Conservation (phyloP, 2,113 vertebrate species). For the Brachypodius melanocephalos region DNA sequence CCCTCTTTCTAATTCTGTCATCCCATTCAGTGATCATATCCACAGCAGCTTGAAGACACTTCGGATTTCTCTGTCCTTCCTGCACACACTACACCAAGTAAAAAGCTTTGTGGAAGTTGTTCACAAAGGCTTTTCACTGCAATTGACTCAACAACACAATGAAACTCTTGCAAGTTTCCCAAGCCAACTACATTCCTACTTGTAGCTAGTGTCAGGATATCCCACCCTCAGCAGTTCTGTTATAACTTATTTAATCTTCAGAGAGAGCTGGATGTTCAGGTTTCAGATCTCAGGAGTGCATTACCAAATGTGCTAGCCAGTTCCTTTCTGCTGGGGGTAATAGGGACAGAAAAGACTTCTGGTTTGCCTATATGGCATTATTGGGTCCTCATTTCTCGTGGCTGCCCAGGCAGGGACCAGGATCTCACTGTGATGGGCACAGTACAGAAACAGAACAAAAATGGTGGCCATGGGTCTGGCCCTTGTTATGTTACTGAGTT, state of each 20-base stretch:
- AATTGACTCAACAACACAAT: background rate
- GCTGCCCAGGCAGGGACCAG: constrained; percentile 18
- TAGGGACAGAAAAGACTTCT: background rate
- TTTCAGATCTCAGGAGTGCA: background rate
- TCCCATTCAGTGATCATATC: background rate
- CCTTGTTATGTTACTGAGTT: background rate
- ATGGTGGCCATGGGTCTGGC: background rate
- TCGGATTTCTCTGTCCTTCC: constrained; percentile 14
- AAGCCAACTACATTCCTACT: background rate
- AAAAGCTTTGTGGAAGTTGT: background rate
- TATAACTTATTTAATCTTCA: constrained; percentile 14
- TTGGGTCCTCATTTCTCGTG: background rate
- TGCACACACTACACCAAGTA: background rate
- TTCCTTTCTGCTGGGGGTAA: background rate
- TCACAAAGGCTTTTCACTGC: constrained; percentile 23
- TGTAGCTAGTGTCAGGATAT: background rate
- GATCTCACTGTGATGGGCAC: background rate
- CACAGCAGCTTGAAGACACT: constrained; percentile 14
- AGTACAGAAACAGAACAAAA: background rate
- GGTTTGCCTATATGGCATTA: background rate
- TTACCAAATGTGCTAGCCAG: background rate
- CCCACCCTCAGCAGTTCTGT: constrained; percentile 9
- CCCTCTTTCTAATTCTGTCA: background rate
- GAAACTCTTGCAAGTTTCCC: background rate
- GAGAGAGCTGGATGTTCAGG: background rate